phyloP scores from a whole-genome alignment of 2,797 vertebrate species.

The Muscicapa striata region DNA sequence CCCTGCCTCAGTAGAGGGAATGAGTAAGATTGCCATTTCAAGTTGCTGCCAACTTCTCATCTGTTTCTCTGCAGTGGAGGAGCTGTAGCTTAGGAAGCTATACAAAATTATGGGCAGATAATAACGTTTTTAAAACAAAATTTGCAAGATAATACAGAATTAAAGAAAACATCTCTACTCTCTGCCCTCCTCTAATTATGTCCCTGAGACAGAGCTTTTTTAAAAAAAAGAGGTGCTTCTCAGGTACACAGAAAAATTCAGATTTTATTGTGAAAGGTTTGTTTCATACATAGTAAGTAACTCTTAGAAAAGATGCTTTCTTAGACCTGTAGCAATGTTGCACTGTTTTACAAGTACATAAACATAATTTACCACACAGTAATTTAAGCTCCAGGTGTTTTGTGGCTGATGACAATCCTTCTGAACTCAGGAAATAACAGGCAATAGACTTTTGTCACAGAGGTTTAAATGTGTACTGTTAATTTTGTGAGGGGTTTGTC shows the following conservation, averaged over 20 bases:
- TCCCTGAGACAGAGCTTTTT: not conserved
- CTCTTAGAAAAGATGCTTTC: constrained; percentile 21
- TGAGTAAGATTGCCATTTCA: not conserved
- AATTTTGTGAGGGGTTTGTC: constrained; percentile 7
- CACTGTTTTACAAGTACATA: constrained; percentile 44
- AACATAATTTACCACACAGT: constrained; percentile 45
- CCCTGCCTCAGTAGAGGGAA: not conserved
- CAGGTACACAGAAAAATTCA: not conserved
- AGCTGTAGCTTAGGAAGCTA: not conserved
- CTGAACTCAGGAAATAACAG: constrained; percentile 39
- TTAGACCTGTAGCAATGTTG: not conserved
- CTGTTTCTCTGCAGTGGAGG: not conserved
- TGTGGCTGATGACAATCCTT: constrained; percentile 38
- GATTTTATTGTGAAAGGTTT: not conserved
- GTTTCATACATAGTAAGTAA: not conserved
- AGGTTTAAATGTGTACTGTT: constrained; percentile 4
- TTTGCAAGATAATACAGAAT: not conserved
- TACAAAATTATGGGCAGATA: not conserved
- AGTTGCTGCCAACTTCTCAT: not conserved
- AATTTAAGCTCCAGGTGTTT: constrained; percentile 56
- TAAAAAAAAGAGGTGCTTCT: not conserved
- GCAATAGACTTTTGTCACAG: not conserved
- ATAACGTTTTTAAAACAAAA: not conserved
- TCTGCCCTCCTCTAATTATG: not conserved
- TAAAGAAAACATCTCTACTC: not conserved